Evolutionary conservation across 2,113 vertebrate genomes (phyloP).

Genomic region (Syngnathus scovelli): DNA sequence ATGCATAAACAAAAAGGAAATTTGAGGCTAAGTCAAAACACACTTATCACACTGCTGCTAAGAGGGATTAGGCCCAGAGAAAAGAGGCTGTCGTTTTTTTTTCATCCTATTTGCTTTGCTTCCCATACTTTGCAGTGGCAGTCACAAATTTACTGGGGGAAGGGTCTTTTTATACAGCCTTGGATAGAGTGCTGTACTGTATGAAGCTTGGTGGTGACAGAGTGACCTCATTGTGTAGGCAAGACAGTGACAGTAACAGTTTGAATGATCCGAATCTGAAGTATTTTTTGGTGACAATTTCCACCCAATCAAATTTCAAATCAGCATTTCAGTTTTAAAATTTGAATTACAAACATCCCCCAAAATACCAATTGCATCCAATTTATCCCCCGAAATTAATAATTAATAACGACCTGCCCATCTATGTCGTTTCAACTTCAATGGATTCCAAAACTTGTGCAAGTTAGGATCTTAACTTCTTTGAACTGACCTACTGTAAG

Average conservation of each 20-base stretch:
- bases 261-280: slow-evolving; percentile 19
- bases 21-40: slow-evolving; percentile 61
- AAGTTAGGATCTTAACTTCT: neutral
- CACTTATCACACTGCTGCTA: slow-evolving; percentile 57
- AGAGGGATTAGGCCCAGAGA: slow-evolving; percentile 61
- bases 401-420: too few relatives aligned
- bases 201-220: slow-evolving; percentile 20
- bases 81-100: slow-evolving; percentile 20
- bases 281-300: neutral
- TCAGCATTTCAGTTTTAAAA: neutral
- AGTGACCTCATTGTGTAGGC: slow-evolving; percentile 32
- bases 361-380: too few relatives aligned
- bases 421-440: neutral
- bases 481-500: neutral
- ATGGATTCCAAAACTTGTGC: too few relatives aligned
- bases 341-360: neutral
- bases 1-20: slow-evolving; percentile 60
- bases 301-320: neutral
- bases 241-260: slow-evolving; percentile 31
- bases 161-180: slow-evolving; percentile 23
- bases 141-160: slow-evolving; percentile 10
- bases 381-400: too few relatives aligned
- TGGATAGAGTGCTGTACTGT: slow-evolving; percentile 22
- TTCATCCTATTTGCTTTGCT: slow-evolving; percentile 31
- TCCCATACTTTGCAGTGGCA: slow-evolving; percentile 25